Evolutionary conservation across 2,113 vertebrate species (phyloP).

Genomic region (Verasper variegatus): DNA sequence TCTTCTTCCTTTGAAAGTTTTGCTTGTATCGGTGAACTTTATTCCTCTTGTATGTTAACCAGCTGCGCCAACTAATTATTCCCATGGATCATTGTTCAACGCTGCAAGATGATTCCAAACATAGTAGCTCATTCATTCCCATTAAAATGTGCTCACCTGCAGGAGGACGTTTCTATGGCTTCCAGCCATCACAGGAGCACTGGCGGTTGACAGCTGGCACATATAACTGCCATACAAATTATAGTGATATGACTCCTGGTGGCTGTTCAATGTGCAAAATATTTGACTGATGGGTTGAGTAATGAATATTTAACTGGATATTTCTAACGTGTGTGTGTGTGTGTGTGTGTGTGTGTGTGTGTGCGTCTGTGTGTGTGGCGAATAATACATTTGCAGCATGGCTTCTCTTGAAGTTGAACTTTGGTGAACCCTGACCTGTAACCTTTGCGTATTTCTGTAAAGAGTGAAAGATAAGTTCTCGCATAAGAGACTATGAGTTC

Average conservation of each 20-base stretch:
- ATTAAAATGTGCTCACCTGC: slow-evolving; percentile 7
- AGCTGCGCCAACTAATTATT: background rate
- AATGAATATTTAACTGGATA: background rate
- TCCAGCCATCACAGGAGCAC: background rate
- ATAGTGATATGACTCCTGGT: background rate
- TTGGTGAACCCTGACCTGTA: too few relatives aligned
- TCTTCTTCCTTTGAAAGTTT: too few relatives aligned
- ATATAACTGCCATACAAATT: background rate
- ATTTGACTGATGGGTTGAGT: background rate
- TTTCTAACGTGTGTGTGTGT: too few relatives aligned
- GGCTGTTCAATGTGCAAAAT: background rate
- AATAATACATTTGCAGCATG: too few relatives aligned
- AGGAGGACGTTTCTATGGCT: background rate
- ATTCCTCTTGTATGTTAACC: background rate
- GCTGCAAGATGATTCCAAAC: background rate
- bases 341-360: too few relatives aligned
- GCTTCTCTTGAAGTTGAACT: too few relatives aligned
- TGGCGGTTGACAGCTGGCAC: background rate
- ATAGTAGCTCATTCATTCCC: background rate
- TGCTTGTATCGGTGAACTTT: background rate
- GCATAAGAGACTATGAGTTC: too few relatives aligned
- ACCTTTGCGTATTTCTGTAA: too few relatives aligned
- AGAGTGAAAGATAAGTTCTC: too few relatives aligned
- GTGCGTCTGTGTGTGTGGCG: too few relatives aligned
- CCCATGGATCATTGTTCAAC: background rate